Evolutionary conservation across 2,888 invertebrate species (phyloP).

Genomic region (Platerodrilus igneus): DNA sequence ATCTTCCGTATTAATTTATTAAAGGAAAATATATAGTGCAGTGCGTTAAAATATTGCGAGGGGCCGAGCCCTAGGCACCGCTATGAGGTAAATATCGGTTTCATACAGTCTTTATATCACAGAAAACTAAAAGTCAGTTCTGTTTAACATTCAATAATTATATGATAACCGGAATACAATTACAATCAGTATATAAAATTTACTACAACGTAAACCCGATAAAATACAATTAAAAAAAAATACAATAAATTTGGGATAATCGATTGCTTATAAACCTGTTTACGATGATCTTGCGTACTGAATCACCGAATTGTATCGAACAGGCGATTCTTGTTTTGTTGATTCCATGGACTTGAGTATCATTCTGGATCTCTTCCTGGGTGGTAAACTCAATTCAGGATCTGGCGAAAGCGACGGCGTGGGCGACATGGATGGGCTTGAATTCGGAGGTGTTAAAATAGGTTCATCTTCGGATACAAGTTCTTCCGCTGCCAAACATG

Average conservation of each 20-base stretch:
- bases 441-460: conserved; percentile 56
- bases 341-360: conserved; percentile 64
- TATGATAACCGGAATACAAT: no score
- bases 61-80: conserved; percentile 46
- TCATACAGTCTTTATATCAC: conserved; percentile 44
- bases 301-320: conserved; percentile 68
- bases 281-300: conserved; percentile 75
- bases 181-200: no score
- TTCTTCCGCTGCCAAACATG: conserved; percentile 56
- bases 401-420: conserved; percentile 45
- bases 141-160: no score
- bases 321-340: conserved; percentile 34
- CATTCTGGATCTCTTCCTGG: conserved; percentile 73
- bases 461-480: conserved; percentile 52
- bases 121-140: conserved; percentile 41
- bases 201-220: no score
- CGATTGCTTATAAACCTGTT: conserved; percentile 14
- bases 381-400: conserved; percentile 65
- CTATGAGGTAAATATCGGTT: conserved; percentile 47
- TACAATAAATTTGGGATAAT: conserved; percentile 13
- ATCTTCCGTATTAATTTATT: neutral
- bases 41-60: conserved; percentile 39
- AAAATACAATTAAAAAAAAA: no score
- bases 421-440: conserved; percentile 55
- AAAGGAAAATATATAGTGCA: conserved; percentile 9